Base-by-base conservation (phyloP, 1,140 invertebrate genomes). In the Drosophila orena region DNA sequence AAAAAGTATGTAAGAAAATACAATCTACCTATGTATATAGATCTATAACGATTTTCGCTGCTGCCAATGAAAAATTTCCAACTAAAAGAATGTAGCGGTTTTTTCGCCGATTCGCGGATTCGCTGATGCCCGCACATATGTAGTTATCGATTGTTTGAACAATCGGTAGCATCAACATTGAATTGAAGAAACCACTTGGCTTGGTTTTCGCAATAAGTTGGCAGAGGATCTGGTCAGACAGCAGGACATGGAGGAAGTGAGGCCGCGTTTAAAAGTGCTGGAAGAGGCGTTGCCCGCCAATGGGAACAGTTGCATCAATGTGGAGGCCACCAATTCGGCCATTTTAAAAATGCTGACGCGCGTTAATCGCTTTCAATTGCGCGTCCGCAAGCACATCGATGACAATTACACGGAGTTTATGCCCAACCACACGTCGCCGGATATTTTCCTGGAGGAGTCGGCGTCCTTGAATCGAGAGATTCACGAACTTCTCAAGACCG, bases 381-480 rank as follows among this genome's bases (percentile, higher is more conserved):
- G 81, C 35, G 71, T 81, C 53, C 81, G 86, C 20, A 79, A 74
- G 22, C 81, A 91, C 42, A 91, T 92, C 6, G 85, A 92, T 15
- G 73, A 83, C 7, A 92, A 92, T 56, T 92, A 91, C 43, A 61
- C 61, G 1, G 90, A 92, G 6, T 92, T 92, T 22, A 77, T 92
- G 76, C 77, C 90, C 24, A 91, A 90, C 53, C 70, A 91, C 44
- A 88, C 79, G 8, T 66, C 84, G 2, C 77, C 90, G 17, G 86
- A 88, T 17, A 61, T 78, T 15, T 90, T 75, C 17, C 65, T 92
- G 20, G 90, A 92, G 10, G 89, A 92, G 44, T 73, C 75, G 0
- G 64, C 61, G 4, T 54, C 69, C 1, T 40, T 92, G 1, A 49
- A 69, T 17, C 69, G 65, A 2, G 91, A 92, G 35, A 71, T 91